These are phyloP conservation scores for Drosophila ohnishii DNA, from an alignment of 1,140 invertebrate species.

Conservation along the genomic window DNA sequence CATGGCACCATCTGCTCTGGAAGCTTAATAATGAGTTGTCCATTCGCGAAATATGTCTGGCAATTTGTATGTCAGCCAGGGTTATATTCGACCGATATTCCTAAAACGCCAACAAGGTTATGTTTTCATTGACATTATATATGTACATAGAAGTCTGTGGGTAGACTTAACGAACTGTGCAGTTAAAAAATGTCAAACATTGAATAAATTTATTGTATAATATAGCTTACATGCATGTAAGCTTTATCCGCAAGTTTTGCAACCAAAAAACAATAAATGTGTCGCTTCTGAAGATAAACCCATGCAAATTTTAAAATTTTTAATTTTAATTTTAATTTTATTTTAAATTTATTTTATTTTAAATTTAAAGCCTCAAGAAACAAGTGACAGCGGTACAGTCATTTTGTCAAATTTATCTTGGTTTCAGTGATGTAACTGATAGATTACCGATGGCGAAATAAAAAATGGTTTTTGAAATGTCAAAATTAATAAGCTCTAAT, in stretches of 20 bases:
- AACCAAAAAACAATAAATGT: too few relatives aligned
- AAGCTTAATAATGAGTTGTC: slow-evolving; percentile 57
- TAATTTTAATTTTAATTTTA: too few relatives aligned
- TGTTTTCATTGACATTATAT: not conserved
- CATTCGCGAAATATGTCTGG: not conserved
- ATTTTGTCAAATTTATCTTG: slow-evolving; percentile 25
- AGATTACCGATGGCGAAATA: slow-evolving; percentile 54
- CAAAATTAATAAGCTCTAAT: slow-evolving; percentile 67
- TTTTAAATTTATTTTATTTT: too few relatives aligned
- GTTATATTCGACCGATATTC: not conserved
- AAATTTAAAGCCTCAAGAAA: not conserved
- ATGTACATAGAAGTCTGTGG: too few relatives aligned
- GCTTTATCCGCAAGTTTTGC: too few relatives aligned
- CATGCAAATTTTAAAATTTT: not conserved
- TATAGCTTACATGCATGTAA: too few relatives aligned
- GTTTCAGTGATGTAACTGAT: slow-evolving; percentile 33
- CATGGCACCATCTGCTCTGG: slow-evolving; percentile 48
- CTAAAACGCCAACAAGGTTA: not conserved
- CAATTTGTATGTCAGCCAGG: not conserved
- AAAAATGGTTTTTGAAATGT: slow-evolving; percentile 68
- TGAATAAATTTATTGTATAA: too few relatives aligned
- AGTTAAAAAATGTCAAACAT: too few relatives aligned
- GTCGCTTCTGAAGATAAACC: too few relatives aligned
- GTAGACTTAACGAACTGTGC: too few relatives aligned
- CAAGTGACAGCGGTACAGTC: not conserved